Conservation (phyloP, 2,797 vertebrate species). For the Phrynocephalus guinanensis region DNA sequence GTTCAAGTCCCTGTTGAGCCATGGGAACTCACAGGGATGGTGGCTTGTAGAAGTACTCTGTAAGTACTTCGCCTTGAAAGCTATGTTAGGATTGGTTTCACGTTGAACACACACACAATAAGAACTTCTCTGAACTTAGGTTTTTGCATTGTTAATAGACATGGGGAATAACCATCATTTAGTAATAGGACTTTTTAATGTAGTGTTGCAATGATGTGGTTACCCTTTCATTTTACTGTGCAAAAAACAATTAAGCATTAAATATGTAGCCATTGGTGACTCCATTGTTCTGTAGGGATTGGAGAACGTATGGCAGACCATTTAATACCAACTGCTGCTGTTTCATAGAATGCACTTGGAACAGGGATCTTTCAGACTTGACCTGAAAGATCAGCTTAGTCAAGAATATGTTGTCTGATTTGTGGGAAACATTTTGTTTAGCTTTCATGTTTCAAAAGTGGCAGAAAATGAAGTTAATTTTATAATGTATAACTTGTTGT, state of each 20-base stretch:
- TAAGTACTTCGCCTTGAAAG: too few species aligned
- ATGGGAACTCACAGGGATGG: too few species aligned
- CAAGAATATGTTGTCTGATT: not conserved
- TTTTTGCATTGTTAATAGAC: too few species aligned
- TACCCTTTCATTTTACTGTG: not conserved
- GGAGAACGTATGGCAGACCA: not conserved
- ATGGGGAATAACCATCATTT: too few species aligned
- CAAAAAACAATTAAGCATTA: not conserved
- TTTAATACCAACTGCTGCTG: not conserved
- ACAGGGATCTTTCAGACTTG: not conserved
- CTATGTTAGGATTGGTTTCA: too few species aligned
- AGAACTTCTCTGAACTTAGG: too few species aligned
- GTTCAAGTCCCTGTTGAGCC: too few species aligned
- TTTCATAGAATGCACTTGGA: not conserved
- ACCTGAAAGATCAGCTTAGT: not conserved
- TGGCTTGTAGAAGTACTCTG: too few species aligned
- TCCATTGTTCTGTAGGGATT: not conserved
- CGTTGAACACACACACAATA: too few species aligned
- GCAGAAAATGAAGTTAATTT: not conserved
- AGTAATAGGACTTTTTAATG: not conserved
- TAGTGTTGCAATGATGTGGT: not conserved
- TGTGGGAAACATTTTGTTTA: not conserved
- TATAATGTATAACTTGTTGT: not conserved
- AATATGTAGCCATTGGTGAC: not conserved
- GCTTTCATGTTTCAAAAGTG: not conserved